A percentile compares a stretch with the other conserved stretches of the same genome.
These are phyloP conservation scores for Cenopis cana DNA, from an alignment of 2,888 invertebrate species.

Conservation along the genomic window DNA sequence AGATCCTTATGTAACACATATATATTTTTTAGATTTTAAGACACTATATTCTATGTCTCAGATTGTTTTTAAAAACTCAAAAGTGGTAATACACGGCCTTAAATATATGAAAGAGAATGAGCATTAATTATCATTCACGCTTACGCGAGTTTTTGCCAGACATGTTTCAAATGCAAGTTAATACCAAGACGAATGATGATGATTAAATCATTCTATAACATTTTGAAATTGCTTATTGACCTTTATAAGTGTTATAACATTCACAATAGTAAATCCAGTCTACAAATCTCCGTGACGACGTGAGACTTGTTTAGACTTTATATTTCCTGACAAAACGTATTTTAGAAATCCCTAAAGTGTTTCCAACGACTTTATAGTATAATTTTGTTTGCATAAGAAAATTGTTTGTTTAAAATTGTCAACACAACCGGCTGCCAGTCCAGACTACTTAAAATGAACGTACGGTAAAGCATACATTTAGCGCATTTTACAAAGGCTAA, in stretches of 20 bases:
- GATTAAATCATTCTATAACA: too few species aligned
- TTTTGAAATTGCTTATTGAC: not conserved
- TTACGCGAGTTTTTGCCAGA: too few species aligned
- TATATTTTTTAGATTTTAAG: too few species aligned
- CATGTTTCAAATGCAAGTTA: not conserved
- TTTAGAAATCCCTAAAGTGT: constrained; percentile 11
- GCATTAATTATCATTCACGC: too few species aligned
- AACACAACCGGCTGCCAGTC: constrained; percentile 12
- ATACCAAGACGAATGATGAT: not conserved
- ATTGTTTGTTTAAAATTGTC: constrained; percentile 28
- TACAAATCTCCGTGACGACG: not conserved
- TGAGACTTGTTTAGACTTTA: too few species aligned
- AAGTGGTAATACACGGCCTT: too few species aligned
- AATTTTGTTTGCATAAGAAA: constrained; percentile 33
- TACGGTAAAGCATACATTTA: not conserved
- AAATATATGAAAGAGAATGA: too few species aligned
- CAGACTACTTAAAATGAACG: constrained; percentile 31
- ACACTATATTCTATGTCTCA: too few species aligned
- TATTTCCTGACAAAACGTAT: not conserved
- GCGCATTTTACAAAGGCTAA: not conserved
- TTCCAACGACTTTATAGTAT: constrained; percentile 24
- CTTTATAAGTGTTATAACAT: not conserved
- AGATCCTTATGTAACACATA: too few species aligned
- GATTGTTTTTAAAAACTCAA: too few species aligned
- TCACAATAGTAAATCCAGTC: not conserved